Conservation (phyloP, 2,113 vertebrate genomes). For the Cervus canadensis region DNA sequence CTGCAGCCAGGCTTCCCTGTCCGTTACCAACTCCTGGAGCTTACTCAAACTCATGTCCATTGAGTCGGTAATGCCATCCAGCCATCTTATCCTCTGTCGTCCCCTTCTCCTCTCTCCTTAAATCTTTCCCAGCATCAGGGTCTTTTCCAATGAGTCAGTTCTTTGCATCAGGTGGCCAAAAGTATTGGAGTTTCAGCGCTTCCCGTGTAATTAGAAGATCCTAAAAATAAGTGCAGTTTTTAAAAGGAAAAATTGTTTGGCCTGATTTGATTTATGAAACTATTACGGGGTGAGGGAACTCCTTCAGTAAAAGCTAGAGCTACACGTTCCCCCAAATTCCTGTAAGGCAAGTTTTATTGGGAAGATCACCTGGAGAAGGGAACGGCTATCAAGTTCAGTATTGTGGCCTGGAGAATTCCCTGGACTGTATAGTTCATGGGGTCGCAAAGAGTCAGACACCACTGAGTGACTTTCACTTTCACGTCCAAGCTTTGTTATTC, state of each 20-base stretch:
- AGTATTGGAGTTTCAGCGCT: neutral
- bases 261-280: neutral
- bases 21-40: neutral
- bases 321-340: neutral
- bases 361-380: neutral
- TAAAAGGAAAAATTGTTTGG: neutral
- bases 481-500: neutral
- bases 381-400: neutral
- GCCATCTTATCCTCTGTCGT: neutral
- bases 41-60: neutral
- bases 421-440: neutral
- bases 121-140: neutral
- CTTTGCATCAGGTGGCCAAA: neutral
- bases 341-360: neutral
- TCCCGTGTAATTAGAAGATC: neutral
- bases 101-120: neutral
- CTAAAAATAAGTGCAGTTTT: neutral
- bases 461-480: neutral
- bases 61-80: neutral
- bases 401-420: neutral
- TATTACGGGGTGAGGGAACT: neutral
- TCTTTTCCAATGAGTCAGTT: neutral
- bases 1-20: neutral
- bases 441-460: neutral
- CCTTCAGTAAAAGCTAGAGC: neutral